phyloP scores from a whole-genome alignment of 2,888 invertebrate genomes.

The Pseudolycoriella hygida region DNA sequence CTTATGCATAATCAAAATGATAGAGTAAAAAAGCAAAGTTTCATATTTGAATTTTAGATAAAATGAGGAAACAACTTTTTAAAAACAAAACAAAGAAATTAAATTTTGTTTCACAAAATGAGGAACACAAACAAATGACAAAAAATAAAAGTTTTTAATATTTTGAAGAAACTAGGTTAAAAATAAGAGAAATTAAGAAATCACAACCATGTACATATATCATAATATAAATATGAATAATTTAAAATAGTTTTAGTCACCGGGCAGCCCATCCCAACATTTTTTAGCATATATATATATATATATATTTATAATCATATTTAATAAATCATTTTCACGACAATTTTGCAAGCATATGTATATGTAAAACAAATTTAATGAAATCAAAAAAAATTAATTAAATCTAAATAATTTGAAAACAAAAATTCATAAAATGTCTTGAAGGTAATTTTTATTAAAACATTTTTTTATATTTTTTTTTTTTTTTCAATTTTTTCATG shows the following conservation, averaged over 20 bases:
- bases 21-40: no score
- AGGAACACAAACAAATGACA: no score
- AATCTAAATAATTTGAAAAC: background rate
- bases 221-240: background rate
- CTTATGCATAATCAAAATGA: no score
- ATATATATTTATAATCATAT: constrained; percentile 3
- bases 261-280: constrained; percentile 33
- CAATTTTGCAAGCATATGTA: constrained; percentile 3
- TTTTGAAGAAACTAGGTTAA: background rate
- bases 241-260: constrained; percentile 16
- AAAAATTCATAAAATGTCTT: background rate
- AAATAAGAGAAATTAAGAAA: background rate
- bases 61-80: no score
- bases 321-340: constrained; percentile 5
- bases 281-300: constrained; percentile 14
- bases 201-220: background rate
- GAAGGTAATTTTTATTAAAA: background rate
- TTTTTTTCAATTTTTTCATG: no score
- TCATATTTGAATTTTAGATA: no score
- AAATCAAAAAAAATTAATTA: background rate
- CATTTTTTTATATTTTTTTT: background rate
- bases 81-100: no score
- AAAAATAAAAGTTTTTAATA: no score
- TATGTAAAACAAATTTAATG: background rate
- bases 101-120: no score